Evolutionary conservation across 2,888 invertebrate genomes (phyloP).

Genomic region (Resseliella maxima): DNA sequence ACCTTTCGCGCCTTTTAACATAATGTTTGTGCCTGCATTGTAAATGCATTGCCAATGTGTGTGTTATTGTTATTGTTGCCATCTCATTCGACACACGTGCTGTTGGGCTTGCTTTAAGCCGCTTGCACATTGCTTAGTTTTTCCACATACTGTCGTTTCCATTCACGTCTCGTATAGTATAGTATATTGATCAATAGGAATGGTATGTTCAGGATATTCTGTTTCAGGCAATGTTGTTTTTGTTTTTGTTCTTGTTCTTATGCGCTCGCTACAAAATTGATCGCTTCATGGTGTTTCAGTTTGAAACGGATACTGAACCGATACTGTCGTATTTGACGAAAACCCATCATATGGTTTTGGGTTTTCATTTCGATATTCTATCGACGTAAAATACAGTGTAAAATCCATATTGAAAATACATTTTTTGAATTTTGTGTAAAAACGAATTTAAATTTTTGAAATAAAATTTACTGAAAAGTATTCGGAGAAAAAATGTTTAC

Average conservation of each 20-base stretch:
- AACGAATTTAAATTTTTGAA: neutral
- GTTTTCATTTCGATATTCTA: neutral
- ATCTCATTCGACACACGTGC: neutral
- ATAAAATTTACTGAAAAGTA: too few relatives aligned
- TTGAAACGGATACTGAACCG: slow-evolving; percentile 38
- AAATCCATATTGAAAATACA: too few relatives aligned
- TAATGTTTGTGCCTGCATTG: too few relatives aligned
- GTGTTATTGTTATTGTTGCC: slow-evolving; percentile 43
- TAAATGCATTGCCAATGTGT: too few relatives aligned
- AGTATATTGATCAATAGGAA: slow-evolving; percentile 29
- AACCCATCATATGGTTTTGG: neutral
- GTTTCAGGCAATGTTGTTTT: neutral
- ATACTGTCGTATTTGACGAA: neutral
- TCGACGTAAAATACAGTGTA: too few relatives aligned
- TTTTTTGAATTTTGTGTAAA: too few relatives aligned
- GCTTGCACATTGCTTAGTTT: slow-evolving; percentile 15
- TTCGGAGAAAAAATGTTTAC: too few relatives aligned
- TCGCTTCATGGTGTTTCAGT: slow-evolving; percentile 28
- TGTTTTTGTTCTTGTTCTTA: neutral
- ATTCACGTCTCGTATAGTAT: neutral
- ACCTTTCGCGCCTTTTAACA: too few relatives aligned
- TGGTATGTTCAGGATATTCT: slow-evolving; percentile 42
- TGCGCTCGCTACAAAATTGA: neutral
- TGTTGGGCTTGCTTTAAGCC: neutral
- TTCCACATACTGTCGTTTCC: neutral